phyloP scores from a whole-genome alignment of 37 sponge, comb jelly and placozoan genomes.

The Sycon ciliatum region DNA sequence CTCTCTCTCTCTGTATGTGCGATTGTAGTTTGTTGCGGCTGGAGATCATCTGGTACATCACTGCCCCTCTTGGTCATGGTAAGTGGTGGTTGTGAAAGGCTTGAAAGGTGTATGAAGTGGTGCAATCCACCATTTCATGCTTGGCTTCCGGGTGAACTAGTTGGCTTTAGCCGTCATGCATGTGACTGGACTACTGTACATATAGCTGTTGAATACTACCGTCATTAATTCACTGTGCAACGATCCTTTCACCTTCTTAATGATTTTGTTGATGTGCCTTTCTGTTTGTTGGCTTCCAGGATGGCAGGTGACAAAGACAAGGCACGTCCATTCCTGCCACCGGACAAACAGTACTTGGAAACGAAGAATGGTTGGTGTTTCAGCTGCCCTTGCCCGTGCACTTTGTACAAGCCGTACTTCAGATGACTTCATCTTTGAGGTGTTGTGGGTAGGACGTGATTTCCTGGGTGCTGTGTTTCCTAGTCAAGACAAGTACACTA shows the following conservation, averaged over 20 bases:
- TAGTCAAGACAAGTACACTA: too few relatives aligned
- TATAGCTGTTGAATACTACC: too few relatives aligned
- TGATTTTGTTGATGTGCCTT: not conserved
- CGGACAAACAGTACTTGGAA: slow-evolving; percentile 82
- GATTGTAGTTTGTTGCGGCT: slow-evolving; percentile 86
- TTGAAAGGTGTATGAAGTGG: not conserved
- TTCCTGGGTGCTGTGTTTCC: too few relatives aligned
- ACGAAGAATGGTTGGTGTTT: slow-evolving; percentile 74
- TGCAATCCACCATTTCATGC: not conserved
- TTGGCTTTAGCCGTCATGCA: too few relatives aligned
- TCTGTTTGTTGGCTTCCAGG: not conserved
- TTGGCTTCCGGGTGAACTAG: too few relatives aligned
- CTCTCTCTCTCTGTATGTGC: too few relatives aligned
- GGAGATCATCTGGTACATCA: slow-evolving; percentile 93
- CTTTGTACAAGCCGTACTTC: not conserved
- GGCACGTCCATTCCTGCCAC: not conserved
- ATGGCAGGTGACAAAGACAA: not conserved
- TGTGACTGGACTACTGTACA: too few relatives aligned
- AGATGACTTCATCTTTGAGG: not conserved
- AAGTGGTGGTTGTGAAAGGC: not conserved
- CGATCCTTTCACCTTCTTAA: too few relatives aligned
- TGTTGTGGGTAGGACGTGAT: too few relatives aligned
- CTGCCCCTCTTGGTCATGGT: slow-evolving; percentile 98
- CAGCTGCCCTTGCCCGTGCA: too few relatives aligned
- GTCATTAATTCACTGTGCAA: too few relatives aligned